Evolutionary conservation across 2,888 invertebrate genomes (phyloP), one percentile per base, ranked within the genome.

Genomic region (Volucella inflata): DNA sequence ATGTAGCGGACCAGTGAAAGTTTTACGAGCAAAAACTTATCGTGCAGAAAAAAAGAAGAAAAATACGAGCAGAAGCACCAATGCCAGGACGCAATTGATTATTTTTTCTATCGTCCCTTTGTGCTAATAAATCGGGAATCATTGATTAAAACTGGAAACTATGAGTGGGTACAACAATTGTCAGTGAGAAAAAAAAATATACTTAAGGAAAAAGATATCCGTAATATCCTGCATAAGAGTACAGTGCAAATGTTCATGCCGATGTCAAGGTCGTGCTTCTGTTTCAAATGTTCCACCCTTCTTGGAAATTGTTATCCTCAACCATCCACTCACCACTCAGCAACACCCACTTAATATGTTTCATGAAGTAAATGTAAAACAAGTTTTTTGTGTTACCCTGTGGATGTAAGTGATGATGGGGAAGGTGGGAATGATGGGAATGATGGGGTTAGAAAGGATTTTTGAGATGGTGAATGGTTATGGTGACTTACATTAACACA

Each of bases 11-110:
- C 42, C 11, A 17, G 8, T 10, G 30, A 68, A 40, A 38, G 57
- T 67, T 67, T 48, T 17, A 42, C 36, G 12, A 60, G 14, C 30
- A 55, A 60, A 60, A 14, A 60, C 51, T 59, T 50, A 36, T n/a
- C 30, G 30, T 30, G 6, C 30, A 30, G 30, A 30, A 30, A 30
- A 30, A 30, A 3, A 30, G 21, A 30, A 30, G 6, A 30, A 30
- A 30, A 0, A 30, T 48, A 14, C n/a, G n/a, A 55, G 46, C 21
- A 44, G 17, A 48, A 59, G 44, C 44, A 36, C 17, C 30, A 51
- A 42, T 67, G 44, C 51, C 30, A 30, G 59, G 48, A 42, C 11
- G 16, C 60, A 76, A 76, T 76, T 76, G 76, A 76, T 76, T 67
- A 53, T 48, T 21, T 51, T 21, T 10, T 40, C 42, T n/a, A 30